phyloP scores from a whole-genome alignment of 1,140 invertebrate species.

The Geopemphigus sp. region DNA sequence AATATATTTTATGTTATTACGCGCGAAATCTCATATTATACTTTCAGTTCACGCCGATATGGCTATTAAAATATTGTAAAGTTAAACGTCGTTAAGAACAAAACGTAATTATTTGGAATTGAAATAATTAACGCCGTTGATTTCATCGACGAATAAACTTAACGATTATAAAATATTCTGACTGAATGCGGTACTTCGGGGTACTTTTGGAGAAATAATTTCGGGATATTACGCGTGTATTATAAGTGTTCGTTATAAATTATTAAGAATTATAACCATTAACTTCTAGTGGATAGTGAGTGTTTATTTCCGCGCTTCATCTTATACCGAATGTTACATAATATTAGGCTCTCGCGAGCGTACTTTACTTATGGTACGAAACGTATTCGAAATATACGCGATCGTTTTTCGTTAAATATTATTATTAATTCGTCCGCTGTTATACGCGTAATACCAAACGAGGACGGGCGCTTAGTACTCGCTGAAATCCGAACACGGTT shows the following conservation, averaged over 20 bases:
- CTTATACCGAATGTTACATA: not conserved
- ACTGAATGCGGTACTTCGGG: too few species aligned
- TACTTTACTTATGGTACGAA: not conserved
- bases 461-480: not conserved
- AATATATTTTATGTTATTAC: too few species aligned
- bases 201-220: not conserved
- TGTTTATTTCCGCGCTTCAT: constrained; percentile 1
- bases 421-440: not conserved
- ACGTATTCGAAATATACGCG: not conserved
- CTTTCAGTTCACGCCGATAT: too few species aligned
- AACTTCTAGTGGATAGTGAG: not conserved
- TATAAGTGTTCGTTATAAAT: constrained; percentile 4
- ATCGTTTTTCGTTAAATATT: not conserved
- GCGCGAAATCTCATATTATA: too few species aligned
- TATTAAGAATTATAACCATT: constrained; percentile 2
- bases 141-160: too few species aligned
- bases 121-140: too few species aligned
- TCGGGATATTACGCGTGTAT: not conserved
- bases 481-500: too few species aligned
- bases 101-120: too few species aligned
- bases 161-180: too few species aligned
- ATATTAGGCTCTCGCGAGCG: not conserved
- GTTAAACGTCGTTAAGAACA: too few species aligned
- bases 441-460: not conserved
- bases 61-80: too few species aligned